Evolutionary conservation across 2,888 invertebrate species (phyloP).

Genomic region (Drosophila macrothrix): DNA sequence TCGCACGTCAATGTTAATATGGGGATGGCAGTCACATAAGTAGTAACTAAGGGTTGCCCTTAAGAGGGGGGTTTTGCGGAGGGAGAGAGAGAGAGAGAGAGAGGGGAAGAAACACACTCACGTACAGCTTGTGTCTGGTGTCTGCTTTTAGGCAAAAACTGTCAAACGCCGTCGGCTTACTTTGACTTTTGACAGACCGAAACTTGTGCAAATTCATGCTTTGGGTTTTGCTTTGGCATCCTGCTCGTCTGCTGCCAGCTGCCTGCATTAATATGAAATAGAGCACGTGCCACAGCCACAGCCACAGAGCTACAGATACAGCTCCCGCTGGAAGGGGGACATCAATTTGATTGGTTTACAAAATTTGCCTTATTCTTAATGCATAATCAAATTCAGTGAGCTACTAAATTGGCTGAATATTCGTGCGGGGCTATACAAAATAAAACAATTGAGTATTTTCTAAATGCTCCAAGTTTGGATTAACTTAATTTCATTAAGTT

Average conservation of each 20-base stretch:
- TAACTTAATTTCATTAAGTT: slow-evolving; percentile 22
- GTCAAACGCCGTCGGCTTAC: slow-evolving; percentile 71
- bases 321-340: slow-evolving; percentile 5
- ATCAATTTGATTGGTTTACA: slow-evolving; percentile 54
- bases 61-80: neutral
- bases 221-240: slow-evolving; percentile 19
- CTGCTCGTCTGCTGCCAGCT: neutral
- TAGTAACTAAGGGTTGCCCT: slow-evolving; percentile 38
- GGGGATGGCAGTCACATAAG: slow-evolving; percentile 52
- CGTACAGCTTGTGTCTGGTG: slow-evolving; percentile 46
- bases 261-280: slow-evolving; percentile 37
- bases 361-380: slow-evolving; percentile 54
- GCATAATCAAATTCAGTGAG: slow-evolving; percentile 48
- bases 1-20: slow-evolving; percentile 65
- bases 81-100: neutral
- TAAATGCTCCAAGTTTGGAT: neutral
- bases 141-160: slow-evolving; percentile 58
- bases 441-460: slow-evolving; percentile 22
- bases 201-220: slow-evolving; percentile 70
- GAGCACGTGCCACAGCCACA: slow-evolving; percentile 65
- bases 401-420: slow-evolving; percentile 26
- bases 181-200: slow-evolving; percentile 74
- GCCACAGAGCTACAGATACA: neutral
- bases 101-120: slow-evolving; percentile 19
- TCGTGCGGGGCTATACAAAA: neutral